Conservation (phyloP, 2,888 invertebrate genomes). For the Zele albiditarsus region DNA sequence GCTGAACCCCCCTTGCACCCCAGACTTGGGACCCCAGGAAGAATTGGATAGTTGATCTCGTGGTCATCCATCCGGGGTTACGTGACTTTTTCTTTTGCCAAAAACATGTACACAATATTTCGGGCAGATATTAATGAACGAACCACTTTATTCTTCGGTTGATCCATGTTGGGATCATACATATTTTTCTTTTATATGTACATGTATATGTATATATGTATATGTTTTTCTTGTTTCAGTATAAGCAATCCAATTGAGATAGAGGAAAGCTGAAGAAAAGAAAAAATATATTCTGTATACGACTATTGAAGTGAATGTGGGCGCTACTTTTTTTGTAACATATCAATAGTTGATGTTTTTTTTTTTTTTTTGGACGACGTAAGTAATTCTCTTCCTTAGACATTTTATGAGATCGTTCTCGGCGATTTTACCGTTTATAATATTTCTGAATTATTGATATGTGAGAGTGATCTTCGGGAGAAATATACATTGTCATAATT, state of each 20-base stretch:
- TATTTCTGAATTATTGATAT: too few relatives aligned
- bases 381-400: too few relatives aligned
- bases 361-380: too few relatives aligned
- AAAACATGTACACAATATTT: constrained; percentile 54
- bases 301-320: too few relatives aligned
- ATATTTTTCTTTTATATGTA: constrained; percentile 22
- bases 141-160: constrained; percentile 25
- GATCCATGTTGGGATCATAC: not conserved
- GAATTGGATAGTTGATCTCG: constrained; percentile 41
- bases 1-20: constrained; percentile 11
- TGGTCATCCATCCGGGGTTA: constrained; percentile 63
- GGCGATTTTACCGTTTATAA: too few relatives aligned
- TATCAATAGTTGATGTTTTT: too few relatives aligned
- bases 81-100: constrained; percentile 65
- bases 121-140: constrained; percentile 66
- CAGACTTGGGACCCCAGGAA: constrained; percentile 38
- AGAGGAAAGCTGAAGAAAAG: constrained; percentile 10
- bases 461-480: too few relatives aligned
- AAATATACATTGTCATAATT: too few relatives aligned
- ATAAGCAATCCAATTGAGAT: not conserved
- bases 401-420: too few relatives aligned
- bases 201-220: constrained; percentile 16
- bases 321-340: too few relatives aligned
- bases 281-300: not conserved
- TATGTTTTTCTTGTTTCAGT: not conserved